Conservation (phyloP, 2,797 vertebrate species). For the Neomorphus geoffroyi region DNA sequence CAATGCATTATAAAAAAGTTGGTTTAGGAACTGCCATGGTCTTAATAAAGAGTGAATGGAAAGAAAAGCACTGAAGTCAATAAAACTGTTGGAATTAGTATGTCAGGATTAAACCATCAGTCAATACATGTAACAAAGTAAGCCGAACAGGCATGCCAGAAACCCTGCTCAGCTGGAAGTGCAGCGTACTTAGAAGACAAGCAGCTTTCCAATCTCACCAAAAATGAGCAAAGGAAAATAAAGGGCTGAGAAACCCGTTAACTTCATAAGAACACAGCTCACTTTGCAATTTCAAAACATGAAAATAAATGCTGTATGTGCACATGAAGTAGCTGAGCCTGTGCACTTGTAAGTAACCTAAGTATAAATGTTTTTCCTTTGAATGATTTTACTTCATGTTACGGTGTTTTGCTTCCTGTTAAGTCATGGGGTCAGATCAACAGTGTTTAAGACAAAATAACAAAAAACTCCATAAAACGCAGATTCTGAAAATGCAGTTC, state of each 20-base stretch:
- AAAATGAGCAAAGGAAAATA: not conserved
- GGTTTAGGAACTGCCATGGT: not conserved
- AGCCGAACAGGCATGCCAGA: not conserved
- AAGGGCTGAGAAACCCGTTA: not conserved
- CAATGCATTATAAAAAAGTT: not conserved
- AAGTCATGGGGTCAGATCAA: not conserved
- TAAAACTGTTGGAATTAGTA: not conserved
- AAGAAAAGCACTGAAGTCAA: not conserved
- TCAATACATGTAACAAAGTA: not conserved
- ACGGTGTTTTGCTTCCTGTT: not conserved
- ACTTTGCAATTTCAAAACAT: not conserved
- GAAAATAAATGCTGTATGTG: not conserved
- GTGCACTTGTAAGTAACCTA: not conserved
- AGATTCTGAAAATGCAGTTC: not conserved
- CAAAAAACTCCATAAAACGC: not conserved
- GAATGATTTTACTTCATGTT: not conserved
- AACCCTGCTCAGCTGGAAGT: not conserved
- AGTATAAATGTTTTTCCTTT: not conserved
- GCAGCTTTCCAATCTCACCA: not conserved
- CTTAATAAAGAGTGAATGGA: not conserved
- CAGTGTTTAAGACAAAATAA: not conserved
- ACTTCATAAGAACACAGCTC: not conserved
- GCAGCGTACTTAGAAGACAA: not conserved
- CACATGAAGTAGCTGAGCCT: not conserved
- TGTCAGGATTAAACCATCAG: not conserved